Conservation (phyloP, 2,113 vertebrate genomes). For the Pteruthius melanotis region DNA sequence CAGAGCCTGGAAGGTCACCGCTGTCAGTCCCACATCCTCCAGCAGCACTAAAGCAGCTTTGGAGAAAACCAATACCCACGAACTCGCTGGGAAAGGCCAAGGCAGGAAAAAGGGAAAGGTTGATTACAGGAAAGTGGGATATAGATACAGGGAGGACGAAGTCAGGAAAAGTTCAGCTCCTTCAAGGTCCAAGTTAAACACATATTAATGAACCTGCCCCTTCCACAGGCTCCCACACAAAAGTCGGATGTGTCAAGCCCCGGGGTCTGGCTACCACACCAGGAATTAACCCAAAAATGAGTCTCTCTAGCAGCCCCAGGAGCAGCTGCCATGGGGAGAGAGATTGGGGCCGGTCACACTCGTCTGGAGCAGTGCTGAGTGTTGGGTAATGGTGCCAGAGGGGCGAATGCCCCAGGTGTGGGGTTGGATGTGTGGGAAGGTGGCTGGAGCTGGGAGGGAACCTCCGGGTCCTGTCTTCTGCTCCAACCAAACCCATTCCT, state of each 20-base stretch:
- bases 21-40: not conserved
- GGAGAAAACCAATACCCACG: not conserved
- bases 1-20: not conserved
- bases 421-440: not conserved
- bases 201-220: not conserved
- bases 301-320: not conserved
- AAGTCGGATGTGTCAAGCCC: not conserved
- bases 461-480: not conserved
- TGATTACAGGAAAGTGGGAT: constrained; percentile 25
- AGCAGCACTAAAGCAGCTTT: not conserved
- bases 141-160: not conserved
- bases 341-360: rapidly evolving
- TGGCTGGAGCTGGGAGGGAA: not conserved
- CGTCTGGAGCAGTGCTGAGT: not conserved
- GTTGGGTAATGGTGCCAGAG: rapidly evolving
- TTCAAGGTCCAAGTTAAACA: constrained; percentile 41
- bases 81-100: not conserved
- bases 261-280: not conserved
- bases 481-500: not conserved
- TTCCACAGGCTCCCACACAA: not conserved
- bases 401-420: not conserved
- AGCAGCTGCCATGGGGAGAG: not conserved
- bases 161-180: constrained; percentile 18
- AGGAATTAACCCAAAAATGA: not conserved
- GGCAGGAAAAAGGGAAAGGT: not conserved